Base-by-base conservation (phyloP, 2,888 invertebrate species). In the Epicampocera succincta region DNA sequence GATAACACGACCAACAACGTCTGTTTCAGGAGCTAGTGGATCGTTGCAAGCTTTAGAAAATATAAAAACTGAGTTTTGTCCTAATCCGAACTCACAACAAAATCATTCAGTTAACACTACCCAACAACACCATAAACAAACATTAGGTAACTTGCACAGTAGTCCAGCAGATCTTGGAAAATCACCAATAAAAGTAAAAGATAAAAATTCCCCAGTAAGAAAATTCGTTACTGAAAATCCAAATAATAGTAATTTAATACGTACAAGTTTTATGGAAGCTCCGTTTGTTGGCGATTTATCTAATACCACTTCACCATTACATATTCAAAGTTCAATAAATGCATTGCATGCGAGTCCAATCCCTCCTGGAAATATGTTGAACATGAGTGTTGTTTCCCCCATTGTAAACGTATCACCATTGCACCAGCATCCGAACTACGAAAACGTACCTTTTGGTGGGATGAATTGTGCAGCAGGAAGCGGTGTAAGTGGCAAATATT, bases 61-160 rank as follows among this genome's bases (percentile, higher is more conserved):
- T 71, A 38, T 73, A 4, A 84, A 79, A 66, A 82, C 77, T 1
- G 83, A 84, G 33, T 84, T 75, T 79, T 54, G 76, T 1, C 29
- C 75, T 17, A 79, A 72, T 33, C 68, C 48, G 11, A 79, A 56
- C n/a, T 72, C 58, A 44, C 75, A 79, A 46, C 66, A 66, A 40
- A 80, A 60, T 71, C 77, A 46, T 72, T 60, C 66, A 74, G 17
- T 78, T 52, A 80, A 19, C 65, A 42, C 40, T 21, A 68, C 77
- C 17, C 79, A 71, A 48, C 63, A 61, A 8, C 63, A 65, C 21
- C 73, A 69, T 38, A 80, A 52, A 44, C 80, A 68, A 66, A 33
- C 75, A 5, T 6, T 75, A 50, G 69, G 50, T 15, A 60, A 44
- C 15, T 78, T 71, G 25, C 79, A 54, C 48, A 75, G 74, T 63